These are phyloP conservation scores for Acanthiza pusilla DNA, from an alignment of 2,797 vertebrate genomes.

Conservation along the genomic window DNA sequence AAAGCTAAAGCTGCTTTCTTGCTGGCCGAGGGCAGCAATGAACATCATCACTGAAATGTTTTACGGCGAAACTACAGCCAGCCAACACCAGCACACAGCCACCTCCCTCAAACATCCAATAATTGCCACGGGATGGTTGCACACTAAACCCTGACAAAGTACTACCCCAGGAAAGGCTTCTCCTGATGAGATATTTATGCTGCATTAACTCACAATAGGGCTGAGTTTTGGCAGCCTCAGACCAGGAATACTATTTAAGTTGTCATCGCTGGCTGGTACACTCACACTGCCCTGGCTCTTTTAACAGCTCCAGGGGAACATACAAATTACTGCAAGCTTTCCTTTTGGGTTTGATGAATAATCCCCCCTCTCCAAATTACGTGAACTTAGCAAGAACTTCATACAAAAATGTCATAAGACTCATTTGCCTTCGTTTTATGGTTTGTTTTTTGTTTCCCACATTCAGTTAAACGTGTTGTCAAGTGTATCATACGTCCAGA, in stretches of 20 bases:
- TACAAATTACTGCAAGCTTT: background rate
- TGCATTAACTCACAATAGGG: constrained; percentile 6
- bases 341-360: background rate
- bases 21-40: background rate
- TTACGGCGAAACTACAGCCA: background rate
- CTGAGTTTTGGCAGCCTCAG: constrained; percentile 20
- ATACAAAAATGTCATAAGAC: background rate
- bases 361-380: background rate
- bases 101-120: background rate
- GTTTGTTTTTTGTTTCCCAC: background rate
- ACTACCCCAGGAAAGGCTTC: background rate
- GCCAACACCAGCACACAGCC: background rate
- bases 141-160: background rate
- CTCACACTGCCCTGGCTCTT: background rate
- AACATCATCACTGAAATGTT: background rate
- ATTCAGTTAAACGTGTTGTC: background rate
- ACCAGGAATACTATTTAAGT: constrained; percentile 1
- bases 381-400: background rate
- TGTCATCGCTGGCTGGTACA: background rate
- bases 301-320: background rate
- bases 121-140: background rate
- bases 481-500: background rate
- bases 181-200: background rate
- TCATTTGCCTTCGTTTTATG: background rate
- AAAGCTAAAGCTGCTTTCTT: background rate